Evolutionary conservation across 2,888 invertebrate genomes (phyloP), one percentile per base, ranked within the genome.

Genomic region (Leptopilina myrica): DNA sequence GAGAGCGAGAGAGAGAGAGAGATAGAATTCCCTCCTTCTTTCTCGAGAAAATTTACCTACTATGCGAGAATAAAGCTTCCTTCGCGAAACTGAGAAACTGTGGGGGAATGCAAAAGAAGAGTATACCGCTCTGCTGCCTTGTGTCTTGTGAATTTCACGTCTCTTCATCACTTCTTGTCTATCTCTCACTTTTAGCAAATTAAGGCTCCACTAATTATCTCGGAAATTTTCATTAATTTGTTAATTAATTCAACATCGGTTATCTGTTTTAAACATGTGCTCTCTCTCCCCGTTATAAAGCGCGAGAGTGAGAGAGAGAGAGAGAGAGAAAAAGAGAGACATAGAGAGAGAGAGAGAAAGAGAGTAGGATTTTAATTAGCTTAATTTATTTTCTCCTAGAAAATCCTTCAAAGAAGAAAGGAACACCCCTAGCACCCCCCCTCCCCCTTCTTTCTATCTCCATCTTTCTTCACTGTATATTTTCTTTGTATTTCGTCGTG

Each of bases 241-340:
- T 53, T 69, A 53, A 69, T 69, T 69, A 69, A 14, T 53, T 69
- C 56, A 53, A 26, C 56, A 56, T 73, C 33, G 26, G 11, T n/a
- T n/a, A 56, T 33, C 73, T 73, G 73, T 33, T 73, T 73, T 56
- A 73, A 56, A 73, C 73, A 56, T 56, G 53, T 73, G 53, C 56
- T 33, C 33, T 33, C 33, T 33, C 33, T 33, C 0, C 56, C 43
- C 43, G 43, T 43, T 43, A 43, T 43, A 43, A 43, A 43, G 43
- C 7, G 12, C 9, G 12, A 49, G 49, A 49, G 49, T 0, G 15
- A 15, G 15, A 62, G 62, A 49, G 49, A 49, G 62, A 49, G 49
- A 49, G 12, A 12, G 12, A 12, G 2, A 49, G 43, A 49, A 4
- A 49, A 11, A 49, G 49, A 12, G 49, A 12, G 49, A 49, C 7